A percentile compares a stretch with the other conserved stretches of the same genome.
phyloP scores from a whole-genome alignment of 2,888 invertebrate species.

The Andrena dorsata region DNA sequence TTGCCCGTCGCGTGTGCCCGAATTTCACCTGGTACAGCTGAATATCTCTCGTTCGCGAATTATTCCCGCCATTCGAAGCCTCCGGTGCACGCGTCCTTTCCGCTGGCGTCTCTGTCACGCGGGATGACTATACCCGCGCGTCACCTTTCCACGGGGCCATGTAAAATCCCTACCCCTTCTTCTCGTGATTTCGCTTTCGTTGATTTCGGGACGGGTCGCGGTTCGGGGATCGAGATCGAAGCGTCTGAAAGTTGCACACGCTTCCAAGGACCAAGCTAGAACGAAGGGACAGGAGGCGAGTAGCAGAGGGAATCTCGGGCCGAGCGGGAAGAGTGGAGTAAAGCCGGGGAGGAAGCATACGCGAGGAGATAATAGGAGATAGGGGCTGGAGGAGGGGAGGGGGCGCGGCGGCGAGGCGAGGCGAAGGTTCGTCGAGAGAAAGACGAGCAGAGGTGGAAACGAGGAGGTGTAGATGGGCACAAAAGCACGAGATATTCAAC shows the following conservation, averaged over 20 bases:
- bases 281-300: background rate
- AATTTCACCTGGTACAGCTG: slow-evolving; percentile 24
- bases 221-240: slow-evolving; percentile 18
- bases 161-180: background rate
- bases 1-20: slow-evolving; percentile 47
- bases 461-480: slow-evolving; percentile 74
- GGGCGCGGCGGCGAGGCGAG: slow-evolving; percentile 23
- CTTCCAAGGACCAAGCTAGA: background rate
- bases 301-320: slow-evolving; percentile 41
- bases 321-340: slow-evolving; percentile 47
- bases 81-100: slow-evolving; percentile 23
- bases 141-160: background rate
- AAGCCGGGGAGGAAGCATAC: slow-evolving; percentile 31
- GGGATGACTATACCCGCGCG: background rate
- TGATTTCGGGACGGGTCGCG: background rate
- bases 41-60: slow-evolving; percentile 49
- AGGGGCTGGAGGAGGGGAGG: slow-evolving; percentile 24
- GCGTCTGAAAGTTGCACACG: slow-evolving; percentile 1
- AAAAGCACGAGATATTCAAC: slow-evolving; percentile 77
- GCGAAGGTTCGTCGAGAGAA: slow-evolving; percentile 57
- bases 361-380: slow-evolving; percentile 45
- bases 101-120: background rate
- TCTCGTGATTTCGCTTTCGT: background rate
- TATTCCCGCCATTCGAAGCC: slow-evolving; percentile 49
- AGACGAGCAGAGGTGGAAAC: slow-evolving; percentile 68